phyloP scores from a whole-genome alignment of 2,113 vertebrate genomes.

The Taxidea taxus region DNA sequence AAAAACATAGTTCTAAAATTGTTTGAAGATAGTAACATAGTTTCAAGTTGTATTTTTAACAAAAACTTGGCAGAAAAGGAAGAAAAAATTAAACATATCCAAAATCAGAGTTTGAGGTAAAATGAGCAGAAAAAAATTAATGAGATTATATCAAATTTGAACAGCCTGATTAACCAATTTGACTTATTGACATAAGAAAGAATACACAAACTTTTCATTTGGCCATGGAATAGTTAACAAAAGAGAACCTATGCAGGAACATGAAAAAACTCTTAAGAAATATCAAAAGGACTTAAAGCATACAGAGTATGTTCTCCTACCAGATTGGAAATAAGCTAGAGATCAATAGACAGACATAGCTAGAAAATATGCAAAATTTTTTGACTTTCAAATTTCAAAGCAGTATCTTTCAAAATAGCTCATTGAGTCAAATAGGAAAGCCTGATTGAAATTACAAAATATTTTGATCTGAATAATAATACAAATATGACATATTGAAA shows the following conservation, averaged over 20 bases:
- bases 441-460: background rate
- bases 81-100: background rate
- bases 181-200: background rate
- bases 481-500: background rate
- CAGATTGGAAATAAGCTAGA: background rate
- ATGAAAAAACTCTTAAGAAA: background rate
- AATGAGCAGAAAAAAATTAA: background rate
- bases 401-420: background rate
- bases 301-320: background rate
- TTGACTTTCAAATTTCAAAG: background rate
- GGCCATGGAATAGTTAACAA: background rate
- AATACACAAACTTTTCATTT: background rate
- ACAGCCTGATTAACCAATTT: background rate
- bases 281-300: background rate
- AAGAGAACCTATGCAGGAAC: background rate
- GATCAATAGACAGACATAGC: background rate
- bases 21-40: background rate
- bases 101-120: background rate
- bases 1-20: background rate
- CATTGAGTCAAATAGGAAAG: background rate
- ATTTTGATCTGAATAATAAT: background rate
- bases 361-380: background rate
- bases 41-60: background rate
- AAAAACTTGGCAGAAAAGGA: background rate
- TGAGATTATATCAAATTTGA: background rate